A percentile compares a stretch with the other conserved stretches of the same genome.
phyloP scores from a whole-genome alignment of 1,140 invertebrate species.

The Drosophila eugracilis region DNA sequence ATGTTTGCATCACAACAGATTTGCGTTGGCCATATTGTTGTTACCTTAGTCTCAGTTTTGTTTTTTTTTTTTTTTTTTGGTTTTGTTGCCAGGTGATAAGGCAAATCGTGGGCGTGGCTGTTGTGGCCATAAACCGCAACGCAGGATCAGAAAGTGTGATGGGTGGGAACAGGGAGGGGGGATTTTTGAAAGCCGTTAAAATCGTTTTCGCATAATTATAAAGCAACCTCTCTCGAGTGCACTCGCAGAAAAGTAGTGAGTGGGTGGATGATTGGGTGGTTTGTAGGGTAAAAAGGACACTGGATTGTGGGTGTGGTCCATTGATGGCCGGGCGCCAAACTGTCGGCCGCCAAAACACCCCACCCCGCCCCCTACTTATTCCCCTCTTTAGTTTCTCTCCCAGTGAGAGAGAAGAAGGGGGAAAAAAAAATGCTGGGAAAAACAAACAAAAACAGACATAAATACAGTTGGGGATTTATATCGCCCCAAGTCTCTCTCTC shows the following conservation, averaged over 20 bases:
- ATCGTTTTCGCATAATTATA: conserved; percentile 47
- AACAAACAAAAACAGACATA: conserved; percentile 55
- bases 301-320: conserved; percentile 15
- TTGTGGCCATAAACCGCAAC: conserved; percentile 21
- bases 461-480: conserved; percentile 43
- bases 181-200: conserved; percentile 5
- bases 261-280: not conserved
- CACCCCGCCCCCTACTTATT: not conserved
- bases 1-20: conserved; percentile 36
- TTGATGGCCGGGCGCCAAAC: conserved; percentile 59
- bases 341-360: conserved; percentile 60
- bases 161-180: too few species aligned
- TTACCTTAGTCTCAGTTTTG: conserved; percentile 6
- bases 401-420: too few species aligned
- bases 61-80: not conserved
- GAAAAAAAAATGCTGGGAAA: conserved; percentile 22
- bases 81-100: conserved; percentile 53
- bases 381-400: too few species aligned
- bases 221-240: conserved; percentile 40
- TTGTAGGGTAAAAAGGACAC: not conserved
- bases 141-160: conserved; percentile 13
- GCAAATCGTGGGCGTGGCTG: conserved; percentile 27
- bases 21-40: conserved; percentile 40
- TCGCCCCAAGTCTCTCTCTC: conserved; percentile 1
- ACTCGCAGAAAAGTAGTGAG: conserved; percentile 24